Conservation (phyloP, 2,797 vertebrate genomes). For the Silurus lanzhouensis region DNA sequence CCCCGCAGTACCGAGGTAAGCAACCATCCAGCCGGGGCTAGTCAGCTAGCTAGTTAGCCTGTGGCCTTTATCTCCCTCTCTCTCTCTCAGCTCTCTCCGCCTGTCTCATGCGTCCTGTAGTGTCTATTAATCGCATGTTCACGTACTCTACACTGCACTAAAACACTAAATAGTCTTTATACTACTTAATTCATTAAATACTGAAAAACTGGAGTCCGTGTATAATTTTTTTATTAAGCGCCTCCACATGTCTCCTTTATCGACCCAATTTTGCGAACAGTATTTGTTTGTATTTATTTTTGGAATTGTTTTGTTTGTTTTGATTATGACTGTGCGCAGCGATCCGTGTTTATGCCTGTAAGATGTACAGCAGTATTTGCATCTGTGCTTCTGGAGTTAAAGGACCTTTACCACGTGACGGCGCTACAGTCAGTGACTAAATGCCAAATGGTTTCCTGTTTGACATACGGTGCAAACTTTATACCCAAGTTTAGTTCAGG, state of each 20-base stretch:
- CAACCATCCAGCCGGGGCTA: neutral
- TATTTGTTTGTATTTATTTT: neutral
- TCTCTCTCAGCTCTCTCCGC: neutral
- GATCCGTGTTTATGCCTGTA: neutral
- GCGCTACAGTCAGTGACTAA: constrained; percentile 21
- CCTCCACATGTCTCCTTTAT: no score
- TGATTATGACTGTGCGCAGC: neutral
- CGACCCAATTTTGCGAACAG: neutral
- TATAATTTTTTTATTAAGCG: neutral
- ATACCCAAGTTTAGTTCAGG: neutral
- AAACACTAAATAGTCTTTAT: neutral
- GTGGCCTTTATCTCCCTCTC: neutral
- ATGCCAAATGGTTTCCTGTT: constrained; percentile 17
- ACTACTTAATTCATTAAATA: neutral
- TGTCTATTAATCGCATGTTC: neutral
- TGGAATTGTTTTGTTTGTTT: neutral
- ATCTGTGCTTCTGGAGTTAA: neutral
- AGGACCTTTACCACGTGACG: constrained; percentile 7
- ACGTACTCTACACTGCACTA: neutral
- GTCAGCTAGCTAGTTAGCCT: neutral
- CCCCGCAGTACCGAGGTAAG: constrained; percentile 97
- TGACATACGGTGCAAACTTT: neutral
- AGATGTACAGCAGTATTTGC: neutral
- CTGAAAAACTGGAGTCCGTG: neutral
- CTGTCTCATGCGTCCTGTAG: neutral